Evolutionary conservation across 2,797 vertebrate genomes (phyloP).

Genomic region (Enoplosus armatus): DNA sequence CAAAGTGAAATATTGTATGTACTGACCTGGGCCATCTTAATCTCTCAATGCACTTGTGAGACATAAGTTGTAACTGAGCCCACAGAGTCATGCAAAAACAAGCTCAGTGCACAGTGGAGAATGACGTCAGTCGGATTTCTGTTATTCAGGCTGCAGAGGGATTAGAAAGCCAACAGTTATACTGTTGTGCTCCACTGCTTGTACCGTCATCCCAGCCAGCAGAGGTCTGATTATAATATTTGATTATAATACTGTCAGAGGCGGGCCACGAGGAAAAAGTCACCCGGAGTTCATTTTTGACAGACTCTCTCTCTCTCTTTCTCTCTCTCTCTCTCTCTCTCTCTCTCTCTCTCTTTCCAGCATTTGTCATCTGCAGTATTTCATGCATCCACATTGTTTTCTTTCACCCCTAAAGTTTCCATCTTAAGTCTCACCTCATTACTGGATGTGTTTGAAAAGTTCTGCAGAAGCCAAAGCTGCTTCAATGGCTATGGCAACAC

Average conservation of each 20-base stretch:
- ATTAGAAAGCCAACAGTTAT: conserved; percentile 28
- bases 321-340: neutral
- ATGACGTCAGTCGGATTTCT: conserved; percentile 36
- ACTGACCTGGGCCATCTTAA: conserved; percentile 13
- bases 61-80: conserved; percentile 20
- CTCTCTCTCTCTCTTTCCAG: neutral
- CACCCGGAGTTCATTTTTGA: conserved; percentile 29
- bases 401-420: conserved; percentile 22
- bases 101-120: neutral
- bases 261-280: conserved; percentile 20
- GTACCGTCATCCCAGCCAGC: neutral
- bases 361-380: conserved; percentile 32
- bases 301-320: conserved; percentile 8
- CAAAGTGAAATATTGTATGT: conserved; percentile 16
- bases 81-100: conserved; percentile 7
- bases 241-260: conserved; percentile 23
- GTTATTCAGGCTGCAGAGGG: conserved; percentile 35
- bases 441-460: conserved; percentile 26
- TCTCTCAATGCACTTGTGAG: conserved; percentile 33
- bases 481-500: neutral
- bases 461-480: neutral
- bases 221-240: conserved; percentile 23
- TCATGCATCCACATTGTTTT: conserved; percentile 7
- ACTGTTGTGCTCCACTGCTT: conserved; percentile 1
- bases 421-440: conserved; percentile 18